phyloP scores from a whole-genome alignment of 2,888 invertebrate species.

The Pristionchus exspectatus region DNA sequence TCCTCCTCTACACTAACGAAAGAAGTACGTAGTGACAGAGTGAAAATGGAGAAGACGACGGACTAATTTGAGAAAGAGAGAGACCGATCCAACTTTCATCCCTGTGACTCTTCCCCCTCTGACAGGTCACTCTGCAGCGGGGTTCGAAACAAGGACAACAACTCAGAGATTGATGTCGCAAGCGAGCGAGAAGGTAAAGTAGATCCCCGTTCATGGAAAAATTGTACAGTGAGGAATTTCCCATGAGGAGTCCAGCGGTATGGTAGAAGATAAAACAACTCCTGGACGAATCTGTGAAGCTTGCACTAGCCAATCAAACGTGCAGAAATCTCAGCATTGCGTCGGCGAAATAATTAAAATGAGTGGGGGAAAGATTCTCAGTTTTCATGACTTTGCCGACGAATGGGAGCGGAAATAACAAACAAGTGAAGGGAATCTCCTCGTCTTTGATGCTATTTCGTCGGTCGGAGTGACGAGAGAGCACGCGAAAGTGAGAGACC shows the following conservation, averaged over 20 bases:
- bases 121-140: not conserved
- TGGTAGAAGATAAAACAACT: too few species aligned
- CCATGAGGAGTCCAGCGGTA: too few species aligned
- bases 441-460: not conserved
- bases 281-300: too few species aligned
- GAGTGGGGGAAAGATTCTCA: constrained; percentile 9
- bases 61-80: not conserved
- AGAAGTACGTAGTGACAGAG: constrained; percentile 34
- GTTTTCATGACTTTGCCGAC: not conserved
- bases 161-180: too few species aligned
- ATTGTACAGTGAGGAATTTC: too few species aligned
- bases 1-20: constrained; percentile 3
- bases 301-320: not conserved
- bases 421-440: not conserved
- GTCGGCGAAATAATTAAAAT: not conserved
- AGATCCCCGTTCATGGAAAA: too few species aligned
- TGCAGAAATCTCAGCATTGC: not conserved
- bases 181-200: too few species aligned
- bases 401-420: not conserved
- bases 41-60: constrained; percentile 28
- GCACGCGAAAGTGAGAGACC: not conserved
- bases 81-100: not conserved
- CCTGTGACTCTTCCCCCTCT: too few species aligned
- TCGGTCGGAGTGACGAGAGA: not conserved
- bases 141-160: constrained; percentile 3